phyloP scores from a whole-genome alignment of 2,113 vertebrate species.

The Talpa occidentalis region DNA sequence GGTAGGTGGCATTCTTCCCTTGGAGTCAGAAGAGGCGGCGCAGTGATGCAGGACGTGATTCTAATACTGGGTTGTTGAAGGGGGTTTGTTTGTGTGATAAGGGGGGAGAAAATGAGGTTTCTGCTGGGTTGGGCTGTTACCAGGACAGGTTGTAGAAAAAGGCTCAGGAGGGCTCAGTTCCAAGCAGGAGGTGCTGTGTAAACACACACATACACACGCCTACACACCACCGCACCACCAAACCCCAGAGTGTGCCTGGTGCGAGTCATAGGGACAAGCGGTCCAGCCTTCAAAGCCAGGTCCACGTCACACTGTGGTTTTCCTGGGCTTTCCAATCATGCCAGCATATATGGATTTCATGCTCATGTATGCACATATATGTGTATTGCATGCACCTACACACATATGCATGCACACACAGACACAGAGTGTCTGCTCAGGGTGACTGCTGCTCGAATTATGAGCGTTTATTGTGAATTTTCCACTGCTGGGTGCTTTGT shows the following conservation, averaged over 20 bases:
- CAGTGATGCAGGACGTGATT: neutral
- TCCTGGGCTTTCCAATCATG: neutral
- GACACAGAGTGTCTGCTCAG: neutral
- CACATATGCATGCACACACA: neutral
- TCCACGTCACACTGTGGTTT: slow-evolving; percentile 1
- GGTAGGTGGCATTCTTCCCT: slow-evolving; percentile 78
- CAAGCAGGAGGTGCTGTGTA: slow-evolving; percentile 3
- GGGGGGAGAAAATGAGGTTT: neutral
- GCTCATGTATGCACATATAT: neutral
- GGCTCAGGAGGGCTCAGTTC: neutral
- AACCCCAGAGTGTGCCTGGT: slow-evolving; percentile 21
- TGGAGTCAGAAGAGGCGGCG: neutral
- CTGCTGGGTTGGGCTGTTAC: neutral
- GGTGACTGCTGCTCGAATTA: neutral
- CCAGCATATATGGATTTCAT: neutral
- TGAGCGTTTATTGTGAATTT: neutral
- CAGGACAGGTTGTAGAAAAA: slow-evolving; percentile 32
- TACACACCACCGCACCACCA: neutral
- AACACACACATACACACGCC: neutral
- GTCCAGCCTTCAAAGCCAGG: neutral
- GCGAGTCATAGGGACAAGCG: neutral
- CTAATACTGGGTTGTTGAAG: neutral
- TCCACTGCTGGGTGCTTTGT: neutral
- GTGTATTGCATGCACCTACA: neutral
- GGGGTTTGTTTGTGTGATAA: slow-evolving; percentile 12